Evolutionary conservation across 92 coral and sea anemone species (phyloP), one percentile per base, ranked within the genome.

Genomic region (Zoanthus sociatus): DNA sequence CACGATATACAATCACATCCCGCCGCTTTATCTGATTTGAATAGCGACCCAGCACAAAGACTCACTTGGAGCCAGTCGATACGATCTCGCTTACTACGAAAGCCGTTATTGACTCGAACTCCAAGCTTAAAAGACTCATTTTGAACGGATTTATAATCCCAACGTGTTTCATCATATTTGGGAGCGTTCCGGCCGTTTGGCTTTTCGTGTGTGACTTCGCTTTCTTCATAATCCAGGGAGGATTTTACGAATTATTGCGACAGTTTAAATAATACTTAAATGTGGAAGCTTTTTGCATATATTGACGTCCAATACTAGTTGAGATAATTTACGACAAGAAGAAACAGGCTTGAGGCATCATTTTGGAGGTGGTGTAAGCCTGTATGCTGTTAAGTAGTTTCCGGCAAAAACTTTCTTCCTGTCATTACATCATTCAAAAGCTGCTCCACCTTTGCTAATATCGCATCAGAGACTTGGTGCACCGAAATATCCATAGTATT

Each of bases 401-500:
- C 85, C 85, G 85, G 85, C 73, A 32, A 66, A 58, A 67, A 63
- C 61, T 10, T 26, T 64, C 13, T 11, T 37, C 45, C 60, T 26
- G 61, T 51, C 74, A 81, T 81, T 81, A 81, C 85, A 81, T 81
- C 85, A 81, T 81, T 20, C 75, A 53, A 63, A 79, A 81, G 15
- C 58, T 67, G 75, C 85, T 66, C 85, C 85, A 47, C 85, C 85
- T 81, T 18, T 44, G 26, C 50, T 64, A 48, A 81, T 81, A 81
- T 81, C 63, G 85, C 74, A 66, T 66, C 61, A 50, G 85, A 81
- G 55, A 20, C 45, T 68, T 66, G 56, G 64, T 50, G 66, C 47
- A 37, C 56, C 20, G 75, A 15, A 3, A 33, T 47, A 13, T 44
- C 15, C 9, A 17, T 48, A 21, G 54, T 86, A 74, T 64, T 45